These are phyloP conservation scores for Schlechtendalia chinensis DNA, from an alignment of 1,140 invertebrate genomes.

Conservation along the genomic window DNA sequence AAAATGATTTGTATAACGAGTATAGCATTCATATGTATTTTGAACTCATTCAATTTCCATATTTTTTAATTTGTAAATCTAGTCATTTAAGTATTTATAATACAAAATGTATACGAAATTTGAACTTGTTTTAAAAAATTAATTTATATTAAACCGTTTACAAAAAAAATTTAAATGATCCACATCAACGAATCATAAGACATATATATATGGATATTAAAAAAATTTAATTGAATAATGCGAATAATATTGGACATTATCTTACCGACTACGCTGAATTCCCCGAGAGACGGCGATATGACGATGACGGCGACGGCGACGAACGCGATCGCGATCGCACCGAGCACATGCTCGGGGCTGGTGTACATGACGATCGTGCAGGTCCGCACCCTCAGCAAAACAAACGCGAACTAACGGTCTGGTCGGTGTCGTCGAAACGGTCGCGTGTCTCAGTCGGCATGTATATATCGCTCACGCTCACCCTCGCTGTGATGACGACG, in stretches of 20 bases:
- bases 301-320: background rate
- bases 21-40: too few relatives aligned
- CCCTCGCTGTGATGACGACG: background rate
- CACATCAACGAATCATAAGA: too few relatives aligned
- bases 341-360: slow-evolving; percentile 25
- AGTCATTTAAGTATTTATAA: too few relatives aligned
- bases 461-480: background rate
- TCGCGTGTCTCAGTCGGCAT: slow-evolving; percentile 26
- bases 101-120: too few relatives aligned
- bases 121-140: too few relatives aligned
- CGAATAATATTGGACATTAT: too few relatives aligned
- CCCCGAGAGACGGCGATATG: background rate
- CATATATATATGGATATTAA: background rate
- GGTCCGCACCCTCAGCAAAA: slow-evolving; percentile 25
- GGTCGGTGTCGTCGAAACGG: background rate
- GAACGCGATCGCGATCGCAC: slow-evolving; percentile 18
- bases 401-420: slow-evolving; percentile 14
- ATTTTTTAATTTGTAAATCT: too few relatives aligned
- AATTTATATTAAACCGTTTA: too few relatives aligned
- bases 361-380: slow-evolving; percentile 15
- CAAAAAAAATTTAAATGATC: too few relatives aligned
- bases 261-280: background rate
- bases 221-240: background rate
- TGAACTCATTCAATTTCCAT: too few relatives aligned
- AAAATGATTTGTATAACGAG: too few relatives aligned